These are phyloP conservation scores for Lithobates sylvaticus DNA, from an alignment of 2,797 vertebrate genomes.

Conservation along the genomic window DNA sequence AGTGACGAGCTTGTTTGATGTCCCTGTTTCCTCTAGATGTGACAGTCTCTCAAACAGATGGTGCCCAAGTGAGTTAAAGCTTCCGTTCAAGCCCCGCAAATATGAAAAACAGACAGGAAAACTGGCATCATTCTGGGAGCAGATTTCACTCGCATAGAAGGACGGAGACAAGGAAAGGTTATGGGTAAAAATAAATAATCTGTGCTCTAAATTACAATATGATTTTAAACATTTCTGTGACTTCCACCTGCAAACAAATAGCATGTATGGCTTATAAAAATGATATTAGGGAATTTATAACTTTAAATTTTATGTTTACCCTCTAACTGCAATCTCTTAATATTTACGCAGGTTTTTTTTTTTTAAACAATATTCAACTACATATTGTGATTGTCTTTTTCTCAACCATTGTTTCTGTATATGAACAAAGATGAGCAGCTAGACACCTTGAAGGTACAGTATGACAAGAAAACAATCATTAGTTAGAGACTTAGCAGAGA, in stretches of 20 bases:
- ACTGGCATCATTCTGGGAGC: not conserved
- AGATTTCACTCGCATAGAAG: constrained; percentile 22
- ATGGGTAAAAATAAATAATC: constrained; percentile 28
- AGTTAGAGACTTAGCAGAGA: too few relatives aligned
- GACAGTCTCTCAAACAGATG: constrained; percentile 70
- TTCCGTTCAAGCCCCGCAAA: constrained; percentile 54
- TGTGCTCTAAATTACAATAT: not conserved
- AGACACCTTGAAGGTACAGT: too few relatives aligned
- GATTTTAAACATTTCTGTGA: constrained; percentile 1
- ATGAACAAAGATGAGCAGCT: too few relatives aligned
- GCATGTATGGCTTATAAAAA: not conserved
- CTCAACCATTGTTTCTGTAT: too few relatives aligned
- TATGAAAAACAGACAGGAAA: constrained; percentile 34
- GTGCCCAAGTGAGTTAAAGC: constrained; percentile 64
- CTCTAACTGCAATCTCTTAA: too few relatives aligned
- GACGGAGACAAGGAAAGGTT: constrained; percentile 22
- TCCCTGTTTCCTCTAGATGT: constrained; percentile 57
- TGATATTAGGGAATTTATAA: too few relatives aligned
- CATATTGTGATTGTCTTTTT: too few relatives aligned
- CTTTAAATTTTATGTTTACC: too few relatives aligned
- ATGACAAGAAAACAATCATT: too few relatives aligned
- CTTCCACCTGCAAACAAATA: not conserved
- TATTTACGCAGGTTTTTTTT: too few relatives aligned
- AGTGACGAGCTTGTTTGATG: constrained; percentile 63
- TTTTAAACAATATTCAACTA: too few relatives aligned